These are phyloP conservation scores for Syngnathus floridae DNA, from an alignment of 2,113 vertebrate genomes.

Conservation along the genomic window DNA sequence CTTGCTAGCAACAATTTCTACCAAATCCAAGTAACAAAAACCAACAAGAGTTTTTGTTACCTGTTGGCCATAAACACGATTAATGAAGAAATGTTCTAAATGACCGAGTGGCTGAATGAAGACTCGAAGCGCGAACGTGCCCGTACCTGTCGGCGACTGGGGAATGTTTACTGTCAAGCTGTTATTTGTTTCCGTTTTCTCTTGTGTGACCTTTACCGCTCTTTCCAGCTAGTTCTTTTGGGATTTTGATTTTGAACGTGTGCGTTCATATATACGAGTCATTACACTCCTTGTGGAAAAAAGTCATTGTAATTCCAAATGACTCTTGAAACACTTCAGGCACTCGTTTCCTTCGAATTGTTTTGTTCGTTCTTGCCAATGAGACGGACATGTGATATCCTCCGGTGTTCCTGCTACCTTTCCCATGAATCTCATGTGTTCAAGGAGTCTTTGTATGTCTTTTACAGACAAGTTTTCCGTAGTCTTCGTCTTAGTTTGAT, in stretches of 20 bases:
- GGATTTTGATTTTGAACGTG: background rate
- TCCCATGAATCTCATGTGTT: background rate
- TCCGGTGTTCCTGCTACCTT: background rate
- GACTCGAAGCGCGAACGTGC: slow-evolving; percentile 13
- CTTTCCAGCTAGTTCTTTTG: slow-evolving; percentile 6
- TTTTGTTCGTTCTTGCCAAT: background rate
- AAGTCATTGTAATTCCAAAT: slow-evolving; percentile 1
- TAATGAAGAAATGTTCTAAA: background rate
- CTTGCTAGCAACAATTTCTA: background rate
- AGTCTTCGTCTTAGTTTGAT: too few species aligned
- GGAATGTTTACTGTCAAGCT: slow-evolving; percentile 25
- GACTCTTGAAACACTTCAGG: slow-evolving; percentile 2
- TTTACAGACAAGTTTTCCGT: too few species aligned
- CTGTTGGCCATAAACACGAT: background rate
- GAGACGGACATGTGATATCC: background rate
- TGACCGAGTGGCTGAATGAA: background rate
- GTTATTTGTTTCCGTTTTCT: background rate
- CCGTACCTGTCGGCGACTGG: slow-evolving; percentile 28
- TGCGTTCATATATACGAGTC: background rate
- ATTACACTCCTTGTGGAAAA: background rate
- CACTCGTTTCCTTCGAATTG: background rate
- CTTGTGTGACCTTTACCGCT: background rate
- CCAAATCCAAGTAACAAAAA: background rate
- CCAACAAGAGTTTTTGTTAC: background rate
- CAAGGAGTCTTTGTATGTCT: too few species aligned